A percentile compares a stretch with the other conserved stretches of the same genome.
Evolutionary conservation across 2,797 vertebrate genomes (phyloP).

Genomic region (Sylvilagus floridanus): DNA sequence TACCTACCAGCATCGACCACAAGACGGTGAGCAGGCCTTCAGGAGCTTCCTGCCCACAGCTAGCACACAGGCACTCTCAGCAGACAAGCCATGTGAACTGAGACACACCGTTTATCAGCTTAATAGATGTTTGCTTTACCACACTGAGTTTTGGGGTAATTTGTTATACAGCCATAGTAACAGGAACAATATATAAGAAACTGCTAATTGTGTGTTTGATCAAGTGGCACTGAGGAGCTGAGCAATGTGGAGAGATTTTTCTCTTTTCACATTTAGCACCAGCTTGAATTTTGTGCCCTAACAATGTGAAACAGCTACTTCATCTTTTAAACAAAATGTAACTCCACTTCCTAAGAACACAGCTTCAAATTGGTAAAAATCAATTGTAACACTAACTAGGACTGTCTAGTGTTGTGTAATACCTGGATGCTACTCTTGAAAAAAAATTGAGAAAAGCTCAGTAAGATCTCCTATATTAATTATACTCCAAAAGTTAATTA

Average conservation of each 20-base stretch:
- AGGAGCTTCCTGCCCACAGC: not conserved
- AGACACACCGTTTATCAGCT: not conserved
- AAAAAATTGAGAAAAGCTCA: constrained; percentile 46
- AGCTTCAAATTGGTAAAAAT: not conserved
- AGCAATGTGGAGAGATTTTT: not conserved
- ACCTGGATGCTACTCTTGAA: not conserved
- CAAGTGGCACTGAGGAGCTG: not conserved
- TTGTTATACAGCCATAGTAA: not conserved
- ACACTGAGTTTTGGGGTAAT: not conserved
- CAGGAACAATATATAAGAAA: constrained; percentile 3
- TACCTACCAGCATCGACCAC: not conserved
- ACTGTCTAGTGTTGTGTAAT: not conserved
- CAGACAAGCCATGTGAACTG: not conserved
- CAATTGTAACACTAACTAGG: not conserved
- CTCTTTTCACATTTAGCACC: not conserved
- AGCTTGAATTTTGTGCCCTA: not conserved
- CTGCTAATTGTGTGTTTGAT: not conserved
- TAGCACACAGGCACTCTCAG: not conserved
- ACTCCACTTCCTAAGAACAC: not conserved
- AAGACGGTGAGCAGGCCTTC: not conserved
- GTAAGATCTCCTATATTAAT: not conserved
- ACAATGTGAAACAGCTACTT: not conserved
- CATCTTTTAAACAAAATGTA: constrained; percentile 37
- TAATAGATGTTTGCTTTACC: constrained; percentile 25
- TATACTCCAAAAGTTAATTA: constrained; percentile 5